Evolutionary conservation across 2,888 invertebrate genomes (phyloP), one percentile per base, ranked within the genome.

Genomic region (Anagyrus pseudococci): DNA sequence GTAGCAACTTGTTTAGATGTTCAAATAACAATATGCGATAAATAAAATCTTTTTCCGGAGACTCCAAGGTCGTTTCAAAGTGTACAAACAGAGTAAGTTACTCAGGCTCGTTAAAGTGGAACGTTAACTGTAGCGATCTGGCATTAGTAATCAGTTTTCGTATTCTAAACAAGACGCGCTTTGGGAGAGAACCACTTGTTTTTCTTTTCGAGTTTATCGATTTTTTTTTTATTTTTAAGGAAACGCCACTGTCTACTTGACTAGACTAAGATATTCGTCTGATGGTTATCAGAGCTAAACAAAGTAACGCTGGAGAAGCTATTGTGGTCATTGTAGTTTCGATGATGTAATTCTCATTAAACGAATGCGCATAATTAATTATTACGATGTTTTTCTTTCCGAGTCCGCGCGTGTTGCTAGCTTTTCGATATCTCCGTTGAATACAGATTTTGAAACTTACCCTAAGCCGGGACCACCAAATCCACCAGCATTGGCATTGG

Each of bases 31-130:
- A 50, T 58, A 43, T 17, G 29, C 55, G 40, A 58, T 55, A 58
- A 58, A 54, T 58, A n/a, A n/a, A n/a, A n/a, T n/a, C n/a, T n/a
- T 41, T 49, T 55, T 40, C 49, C 54, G 53, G 58, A 58, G 50
- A 46, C 26, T 17, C 13, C 49, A 54, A 55, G 58, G 44, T 29
- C 26, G 8, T 25, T 13, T 23, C 22, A 23, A 23, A 33, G 22
- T 2, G 33, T 37, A 4, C 33, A n/a, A n/a, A n/a, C n/a, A n/a
- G n/a, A n/a, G n/a, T n/a, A n/a, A n/a, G n/a, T n/a, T n/a, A n/a
- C n/a, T n/a, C n/a, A n/a, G n/a, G n/a, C n/a, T n/a, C n/a, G n/a
- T n/a, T n/a, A n/a, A 17, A 61, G 49, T 58, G 43, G n/a, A 55
- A 62, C 17, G 46, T n/a, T n/a, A 41, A 17, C 29, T 48, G 29